Evolutionary conservation across 2,797 vertebrate genomes (phyloP).

Genomic region (Schizothorax lantsangensis): DNA sequence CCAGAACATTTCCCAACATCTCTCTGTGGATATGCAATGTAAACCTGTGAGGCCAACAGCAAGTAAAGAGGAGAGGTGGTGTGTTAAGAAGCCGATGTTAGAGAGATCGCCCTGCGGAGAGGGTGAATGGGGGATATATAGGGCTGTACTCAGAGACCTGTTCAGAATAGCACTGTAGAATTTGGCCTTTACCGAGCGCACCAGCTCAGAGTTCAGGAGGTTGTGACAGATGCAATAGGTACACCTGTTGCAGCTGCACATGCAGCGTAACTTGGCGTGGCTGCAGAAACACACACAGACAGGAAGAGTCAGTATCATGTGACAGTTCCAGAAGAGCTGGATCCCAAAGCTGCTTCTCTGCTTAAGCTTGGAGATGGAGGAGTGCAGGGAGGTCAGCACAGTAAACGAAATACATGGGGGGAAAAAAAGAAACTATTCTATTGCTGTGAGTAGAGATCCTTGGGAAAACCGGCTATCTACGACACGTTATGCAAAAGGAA

Average conservation of each 20-base stretch:
- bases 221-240: conserved; percentile 99
- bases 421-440: neutral
- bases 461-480: neutral
- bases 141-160: conserved; percentile 90
- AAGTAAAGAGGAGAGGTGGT: conserved; percentile 12
- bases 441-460: neutral
- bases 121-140: conserved; percentile 46
- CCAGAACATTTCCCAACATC: neutral
- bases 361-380: neutral
- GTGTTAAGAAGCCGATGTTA: conserved; percentile 56
- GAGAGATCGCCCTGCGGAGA: conserved; percentile 38
- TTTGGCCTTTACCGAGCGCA: conserved; percentile 97
- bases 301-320: conserved; percentile 79
- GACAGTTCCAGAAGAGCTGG: conserved; percentile 37
- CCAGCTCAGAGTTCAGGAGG: conserved; percentile 97
- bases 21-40: conserved; percentile 70
- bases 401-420: too few species aligned
- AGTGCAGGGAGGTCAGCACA: conserved; percentile 27
- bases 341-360: neutral
- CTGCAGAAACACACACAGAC: conserved; percentile 93
- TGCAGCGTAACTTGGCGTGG: conserved; percentile 94
- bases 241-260: conserved; percentile 98
- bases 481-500: neutral
- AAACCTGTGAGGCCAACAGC: conserved; percentile 59
- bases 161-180: conserved; percentile 93